These are phyloP conservation scores for Drosophila bifasciata DNA, from an alignment of 1,140 invertebrate genomes.

Conservation along the genomic window DNA sequence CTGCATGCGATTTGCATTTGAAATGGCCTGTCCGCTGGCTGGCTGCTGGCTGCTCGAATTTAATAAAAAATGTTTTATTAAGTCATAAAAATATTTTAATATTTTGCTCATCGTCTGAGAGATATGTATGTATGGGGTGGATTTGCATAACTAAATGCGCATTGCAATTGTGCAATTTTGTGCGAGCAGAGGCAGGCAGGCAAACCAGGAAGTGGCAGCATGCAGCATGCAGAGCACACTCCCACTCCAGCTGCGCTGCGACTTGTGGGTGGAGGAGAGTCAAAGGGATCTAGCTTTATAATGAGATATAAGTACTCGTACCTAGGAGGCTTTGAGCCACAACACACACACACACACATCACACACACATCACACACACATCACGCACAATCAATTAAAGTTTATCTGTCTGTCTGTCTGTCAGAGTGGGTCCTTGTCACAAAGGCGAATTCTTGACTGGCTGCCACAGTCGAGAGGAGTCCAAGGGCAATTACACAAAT, in stretches of 20 bases:
- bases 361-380: conserved; percentile 20
- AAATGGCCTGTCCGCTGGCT: conserved; percentile 50
- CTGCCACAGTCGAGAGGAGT: conserved; percentile 6
- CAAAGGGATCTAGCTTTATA: conserved; percentile 5
- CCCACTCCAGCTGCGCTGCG: no score
- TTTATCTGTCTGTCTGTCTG: conserved; percentile 70
- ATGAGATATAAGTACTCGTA: conserved; percentile 3
- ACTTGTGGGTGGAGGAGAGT: conserved; percentile 30
- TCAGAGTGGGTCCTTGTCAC: conserved; percentile 40
- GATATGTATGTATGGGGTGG: conserved; percentile 23
- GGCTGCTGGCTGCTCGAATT: conserved; percentile 66
- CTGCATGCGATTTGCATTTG: conserved; percentile 76
- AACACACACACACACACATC: neutral
- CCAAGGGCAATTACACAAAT: conserved; percentile 69
- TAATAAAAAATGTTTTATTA: conserved; percentile 83
- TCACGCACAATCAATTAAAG: conserved; percentile 79
- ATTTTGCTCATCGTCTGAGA: conserved; percentile 53
- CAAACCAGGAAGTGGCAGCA: conserved; percentile 69
- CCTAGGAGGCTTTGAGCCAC: conserved; percentile 33
- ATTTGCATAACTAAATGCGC: conserved; percentile 80
- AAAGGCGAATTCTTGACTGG: conserved; percentile 40
- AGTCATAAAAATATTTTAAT: conserved; percentile 82
- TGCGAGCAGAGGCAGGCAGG: conserved; percentile 39
- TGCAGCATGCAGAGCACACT: neutral
- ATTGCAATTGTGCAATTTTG: conserved; percentile 77